Percentiles rank a stretch among this genome's conserved stretches.
phyloP scores from a whole-genome alignment of 2,888 invertebrate species.

The Hypomecis atomaria region DNA sequence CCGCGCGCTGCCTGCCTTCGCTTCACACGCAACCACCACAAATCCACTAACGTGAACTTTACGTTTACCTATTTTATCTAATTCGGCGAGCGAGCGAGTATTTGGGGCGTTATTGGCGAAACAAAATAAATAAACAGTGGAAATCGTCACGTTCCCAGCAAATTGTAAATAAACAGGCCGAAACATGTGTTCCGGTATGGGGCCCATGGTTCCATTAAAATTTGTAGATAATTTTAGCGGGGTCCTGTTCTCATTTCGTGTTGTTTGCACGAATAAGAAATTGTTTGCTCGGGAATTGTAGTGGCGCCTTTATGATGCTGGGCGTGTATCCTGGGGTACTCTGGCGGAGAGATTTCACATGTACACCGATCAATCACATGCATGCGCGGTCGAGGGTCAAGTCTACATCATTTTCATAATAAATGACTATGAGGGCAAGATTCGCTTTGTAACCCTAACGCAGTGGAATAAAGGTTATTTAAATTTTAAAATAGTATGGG shows the following conservation, averaged over 20 bases:
- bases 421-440: conserved; percentile 38
- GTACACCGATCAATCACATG: conserved; percentile 57
- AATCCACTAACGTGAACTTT: conserved; percentile 54
- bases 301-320: conserved; percentile 17
- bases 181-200: conserved; percentile 36
- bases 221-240: conserved; percentile 27
- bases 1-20: conserved; percentile 62
- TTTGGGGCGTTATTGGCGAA: conserved; percentile 34
- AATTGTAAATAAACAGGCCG: conserved; percentile 40
- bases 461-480: no score
- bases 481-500: neutral
- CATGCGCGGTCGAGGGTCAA: conserved; percentile 35
- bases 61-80: conserved; percentile 37
- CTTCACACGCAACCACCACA: conserved; percentile 64
- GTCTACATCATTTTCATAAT: conserved; percentile 21
- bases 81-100: conserved; percentile 24
- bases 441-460: conserved; percentile 5
- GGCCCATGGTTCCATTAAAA: conserved; percentile 33
- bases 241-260: conserved; percentile 22
- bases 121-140: conserved; percentile 43
- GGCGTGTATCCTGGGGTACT: conserved; percentile 25
- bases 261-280: conserved; percentile 28
- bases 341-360: conserved; percentile 28
- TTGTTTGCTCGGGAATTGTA: conserved; percentile 22
- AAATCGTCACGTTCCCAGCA: conserved; percentile 45